These are phyloP conservation scores for Leontopithecus rosalia DNA, from an alignment of 2,797 vertebrate genomes.

Conservation along the genomic window DNA sequence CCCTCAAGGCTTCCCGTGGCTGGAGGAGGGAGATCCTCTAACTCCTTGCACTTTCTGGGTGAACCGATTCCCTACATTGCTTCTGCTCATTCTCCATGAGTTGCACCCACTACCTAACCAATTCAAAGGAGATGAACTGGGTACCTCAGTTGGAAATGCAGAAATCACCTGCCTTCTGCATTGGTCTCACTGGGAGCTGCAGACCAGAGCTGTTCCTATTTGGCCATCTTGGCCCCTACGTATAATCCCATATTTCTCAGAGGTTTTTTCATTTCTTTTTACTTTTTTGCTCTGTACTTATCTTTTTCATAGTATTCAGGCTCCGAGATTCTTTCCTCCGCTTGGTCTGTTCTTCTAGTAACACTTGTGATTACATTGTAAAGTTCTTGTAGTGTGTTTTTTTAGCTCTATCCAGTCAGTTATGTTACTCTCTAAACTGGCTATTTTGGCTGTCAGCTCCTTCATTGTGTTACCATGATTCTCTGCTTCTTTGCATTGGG, in stretches of 20 bases:
- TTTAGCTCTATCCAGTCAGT: not conserved
- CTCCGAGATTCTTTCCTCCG: not conserved
- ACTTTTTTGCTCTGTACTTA: not conserved
- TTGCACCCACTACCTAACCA: not conserved
- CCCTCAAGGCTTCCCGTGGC: not conserved
- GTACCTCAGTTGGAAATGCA: not conserved
- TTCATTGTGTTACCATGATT: not conserved
- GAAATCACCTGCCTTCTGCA: not conserved
- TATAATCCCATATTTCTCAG: not conserved
- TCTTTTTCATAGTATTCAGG: not conserved
- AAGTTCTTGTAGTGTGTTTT: not conserved
- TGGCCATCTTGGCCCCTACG: not conserved
- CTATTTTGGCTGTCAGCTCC: not conserved
- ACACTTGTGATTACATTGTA: not conserved
- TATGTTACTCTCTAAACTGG: no score
- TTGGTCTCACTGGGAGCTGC: not conserved
- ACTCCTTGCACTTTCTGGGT: not conserved
- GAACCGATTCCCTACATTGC: not conserved
- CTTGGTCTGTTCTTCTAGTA: not conserved
- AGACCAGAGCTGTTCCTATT: not conserved
- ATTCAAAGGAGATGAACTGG: not conserved
- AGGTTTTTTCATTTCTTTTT: not conserved
- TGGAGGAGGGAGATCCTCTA: not conserved
- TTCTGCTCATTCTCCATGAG: not conserved
- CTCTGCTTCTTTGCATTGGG: no score